Evolutionary conservation across 2,888 invertebrate species (phyloP), one percentile per base, ranked within the genome.

Genomic region (Lasioglossum morio): DNA sequence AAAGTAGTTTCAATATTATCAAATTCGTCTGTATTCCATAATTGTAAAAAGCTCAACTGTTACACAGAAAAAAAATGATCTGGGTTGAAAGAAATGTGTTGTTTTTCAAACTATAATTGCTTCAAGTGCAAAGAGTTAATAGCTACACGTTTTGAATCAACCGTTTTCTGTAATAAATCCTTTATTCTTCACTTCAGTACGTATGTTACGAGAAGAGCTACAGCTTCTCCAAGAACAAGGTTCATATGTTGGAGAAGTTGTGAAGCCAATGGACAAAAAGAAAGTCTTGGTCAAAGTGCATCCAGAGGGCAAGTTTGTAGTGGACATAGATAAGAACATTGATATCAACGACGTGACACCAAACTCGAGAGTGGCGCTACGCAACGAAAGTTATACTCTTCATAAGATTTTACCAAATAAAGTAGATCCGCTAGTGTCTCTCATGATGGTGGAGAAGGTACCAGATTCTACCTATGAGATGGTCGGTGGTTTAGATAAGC

Each of bases 371-470:
- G 99, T 99, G 34, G 99, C 99, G 12, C 96, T 99, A 60, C 97
- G 99, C 80, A 99, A 99, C 94, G 99, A 99, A 95, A 99, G 99
- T 95, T 99, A 99, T 94, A 99, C 99, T 0, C 96, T 99, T 66
- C 99, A 99, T 95, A 99, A 99, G 96, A 99, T 99, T 91, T 96
- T 99, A 40, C 99, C 99, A 0, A 99, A 99, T 95, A 99, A 99
- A 96, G 99, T 99, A 3, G 99, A 99, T 96, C 99, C 99, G 0
- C 96, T 99, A 83, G 99, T 99, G 0, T 99, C 99, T 0, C 97
- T 99, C 86, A 99, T 99, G 99, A 99, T 99, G 99, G 99, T 99
- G 0, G 99, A 99, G 95, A 99, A 99, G 95, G 99, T 99, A 3
- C 99, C 99, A 0, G 99, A 99, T 95, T 99, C 99, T 0, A 99